Percentiles rank a stretch among this genome's conserved stretches.
Conservation (phyloP, 2,797 vertebrate species). For the Acanthurus lineatus region DNA sequence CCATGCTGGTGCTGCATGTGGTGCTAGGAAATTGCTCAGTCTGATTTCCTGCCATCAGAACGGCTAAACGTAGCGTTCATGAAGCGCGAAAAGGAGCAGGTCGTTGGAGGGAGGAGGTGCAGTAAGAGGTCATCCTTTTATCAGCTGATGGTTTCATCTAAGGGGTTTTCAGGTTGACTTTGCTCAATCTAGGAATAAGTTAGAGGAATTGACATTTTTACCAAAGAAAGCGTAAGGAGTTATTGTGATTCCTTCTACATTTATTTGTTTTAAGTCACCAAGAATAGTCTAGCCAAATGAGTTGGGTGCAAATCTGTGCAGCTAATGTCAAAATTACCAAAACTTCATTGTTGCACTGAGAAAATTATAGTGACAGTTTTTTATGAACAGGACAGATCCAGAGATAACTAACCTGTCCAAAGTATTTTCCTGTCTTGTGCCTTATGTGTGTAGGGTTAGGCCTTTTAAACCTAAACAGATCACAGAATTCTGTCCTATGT, state of each 20-base stretch:
- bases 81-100: slow-evolving; percentile 11
- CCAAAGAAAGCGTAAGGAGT: neutral
- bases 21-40: slow-evolving; percentile 86
- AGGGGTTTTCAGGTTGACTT: neutral
- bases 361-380: neutral
- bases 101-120: slow-evolving; percentile 13
- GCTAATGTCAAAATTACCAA: neutral
- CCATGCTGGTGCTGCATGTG: slow-evolving; percentile 85
- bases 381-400: neutral
- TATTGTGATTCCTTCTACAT: neutral
- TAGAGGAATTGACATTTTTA: neutral
- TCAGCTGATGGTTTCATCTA: slow-evolving; percentile 10
- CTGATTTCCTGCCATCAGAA: slow-evolving; percentile 85
- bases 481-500: no score
- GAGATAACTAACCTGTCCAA: neutral
- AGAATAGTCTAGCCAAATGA: neutral
- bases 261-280: neutral
- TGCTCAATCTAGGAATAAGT: neutral
- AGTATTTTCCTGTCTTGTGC: neutral
- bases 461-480: neutral
- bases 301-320: neutral
- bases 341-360: neutral
- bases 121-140: slow-evolving; percentile 37
- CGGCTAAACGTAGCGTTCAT: slow-evolving; percentile 65
- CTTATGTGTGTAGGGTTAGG: neutral